phyloP scores from a whole-genome alignment of 2,888 invertebrate genomes.

The Cremastobaeus sp. region DNA sequence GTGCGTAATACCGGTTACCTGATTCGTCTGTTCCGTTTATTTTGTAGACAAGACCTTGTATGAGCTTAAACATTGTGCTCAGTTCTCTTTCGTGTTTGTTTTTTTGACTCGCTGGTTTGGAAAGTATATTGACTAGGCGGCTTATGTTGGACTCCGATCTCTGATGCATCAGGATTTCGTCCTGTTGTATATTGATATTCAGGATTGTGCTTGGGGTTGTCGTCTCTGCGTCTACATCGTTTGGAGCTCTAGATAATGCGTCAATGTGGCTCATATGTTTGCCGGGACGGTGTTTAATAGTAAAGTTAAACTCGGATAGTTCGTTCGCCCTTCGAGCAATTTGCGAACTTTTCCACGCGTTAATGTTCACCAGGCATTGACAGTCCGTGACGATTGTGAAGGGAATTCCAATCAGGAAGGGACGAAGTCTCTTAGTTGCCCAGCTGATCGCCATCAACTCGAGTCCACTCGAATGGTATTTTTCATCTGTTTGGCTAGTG shows the following conservation, averaged over 20 bases:
- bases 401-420: slow-evolving; percentile 49
- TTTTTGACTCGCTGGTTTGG: not conserved
- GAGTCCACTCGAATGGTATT: slow-evolving; percentile 62
- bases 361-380: slow-evolving; percentile 60
- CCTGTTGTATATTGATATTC: not conserved
- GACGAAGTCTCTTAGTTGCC: slow-evolving; percentile 25
- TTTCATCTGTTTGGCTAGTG: not conserved
- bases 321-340: slow-evolving; percentile 55
- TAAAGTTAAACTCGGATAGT: slow-evolving; percentile 55
- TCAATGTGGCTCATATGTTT: slow-evolving; percentile 61
- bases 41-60: not conserved
- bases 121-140: not conserved
- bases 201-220: too few species aligned
- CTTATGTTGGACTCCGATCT: not conserved
- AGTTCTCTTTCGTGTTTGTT: not conserved
- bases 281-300: slow-evolving; percentile 43
- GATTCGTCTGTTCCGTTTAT: not conserved
- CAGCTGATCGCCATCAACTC: slow-evolving; percentile 57
- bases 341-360: slow-evolving; percentile 55
- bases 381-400: slow-evolving; percentile 63
- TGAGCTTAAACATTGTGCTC: not conserved
- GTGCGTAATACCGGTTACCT: not conserved
- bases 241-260: slow-evolving; percentile 60
- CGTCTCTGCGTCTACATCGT: too few species aligned
- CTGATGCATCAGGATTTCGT: slow-evolving; percentile 10